phyloP scores from a whole-genome alignment of 2,113 vertebrate species.

The Globicephala melas region DNA sequence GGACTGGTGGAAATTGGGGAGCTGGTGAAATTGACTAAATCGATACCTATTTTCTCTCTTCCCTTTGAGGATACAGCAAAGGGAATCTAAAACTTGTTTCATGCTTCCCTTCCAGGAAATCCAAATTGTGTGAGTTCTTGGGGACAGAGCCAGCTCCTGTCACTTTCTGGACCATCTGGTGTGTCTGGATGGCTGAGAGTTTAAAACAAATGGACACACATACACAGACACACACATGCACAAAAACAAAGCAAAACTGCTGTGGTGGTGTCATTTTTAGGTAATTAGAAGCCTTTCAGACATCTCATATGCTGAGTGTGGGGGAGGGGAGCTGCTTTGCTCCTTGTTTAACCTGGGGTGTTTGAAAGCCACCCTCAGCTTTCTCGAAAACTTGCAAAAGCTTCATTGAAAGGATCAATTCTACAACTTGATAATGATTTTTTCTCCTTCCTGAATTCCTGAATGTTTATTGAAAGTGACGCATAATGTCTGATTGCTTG shows the following conservation, averaged over 20 bases:
- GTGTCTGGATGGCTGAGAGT: background rate
- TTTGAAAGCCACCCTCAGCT: background rate
- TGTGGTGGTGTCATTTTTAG: background rate
- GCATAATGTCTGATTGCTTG: background rate
- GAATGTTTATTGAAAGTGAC: background rate
- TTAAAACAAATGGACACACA: background rate
- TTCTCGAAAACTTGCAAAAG: background rate
- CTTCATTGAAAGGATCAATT: background rate
- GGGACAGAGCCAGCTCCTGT: background rate
- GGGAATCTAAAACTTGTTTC: background rate
- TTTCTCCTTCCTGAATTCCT: background rate
- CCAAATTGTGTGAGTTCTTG: background rate
- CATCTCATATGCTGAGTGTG: background rate
- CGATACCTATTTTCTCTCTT: background rate
- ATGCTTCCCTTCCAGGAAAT: background rate
- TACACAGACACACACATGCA: background rate
- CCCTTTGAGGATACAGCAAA: background rate
- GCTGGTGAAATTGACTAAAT: background rate
- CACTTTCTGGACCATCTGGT: background rate
- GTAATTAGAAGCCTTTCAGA: background rate
- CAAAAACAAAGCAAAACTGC: background rate
- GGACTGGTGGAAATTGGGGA: background rate
- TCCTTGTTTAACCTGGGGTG: background rate
- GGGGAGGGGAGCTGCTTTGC: background rate
- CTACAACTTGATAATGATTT: background rate